phyloP scores from a whole-genome alignment of 2,113 vertebrate species.

The Cottus gobio region DNA sequence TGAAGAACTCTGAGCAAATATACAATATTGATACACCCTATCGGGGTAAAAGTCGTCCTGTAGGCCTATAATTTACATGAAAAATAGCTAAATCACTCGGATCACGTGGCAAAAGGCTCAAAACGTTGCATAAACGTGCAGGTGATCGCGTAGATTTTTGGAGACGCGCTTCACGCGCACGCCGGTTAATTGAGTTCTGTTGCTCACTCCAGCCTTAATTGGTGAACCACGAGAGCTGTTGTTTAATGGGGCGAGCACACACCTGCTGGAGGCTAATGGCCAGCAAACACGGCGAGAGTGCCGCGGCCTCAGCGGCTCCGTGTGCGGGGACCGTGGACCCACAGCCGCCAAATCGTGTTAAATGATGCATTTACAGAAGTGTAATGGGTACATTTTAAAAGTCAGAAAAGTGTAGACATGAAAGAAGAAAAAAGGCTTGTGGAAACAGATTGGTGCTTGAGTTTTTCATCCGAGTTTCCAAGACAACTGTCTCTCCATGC shows the following conservation, averaged over 20 bases:
- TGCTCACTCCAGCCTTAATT: slow-evolving; percentile 91
- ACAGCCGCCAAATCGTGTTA: slow-evolving; percentile 83
- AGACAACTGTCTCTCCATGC: slow-evolving; percentile 83
- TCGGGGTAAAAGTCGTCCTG: slow-evolving; percentile 32
- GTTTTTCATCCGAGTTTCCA: slow-evolving; percentile 86
- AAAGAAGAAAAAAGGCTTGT: not conserved
- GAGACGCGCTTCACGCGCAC: slow-evolving; percentile 68
- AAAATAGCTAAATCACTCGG: not conserved
- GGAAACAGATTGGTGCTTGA: slow-evolving; percentile 82
- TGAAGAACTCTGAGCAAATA: slow-evolving; percentile 78
- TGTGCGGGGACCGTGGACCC: slow-evolving; percentile 50
- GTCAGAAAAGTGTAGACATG: slow-evolving; percentile 18
- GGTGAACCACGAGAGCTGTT: slow-evolving; percentile 89
- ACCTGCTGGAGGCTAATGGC: slow-evolving; percentile 88
- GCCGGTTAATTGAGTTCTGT: slow-evolving; percentile 91
- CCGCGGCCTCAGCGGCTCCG: slow-evolving; percentile 35
- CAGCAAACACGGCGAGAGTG: slow-evolving; percentile 82
- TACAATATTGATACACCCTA: slow-evolving; percentile 30
- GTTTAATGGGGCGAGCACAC: slow-evolving; percentile 92
- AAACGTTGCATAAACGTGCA: slow-evolving; percentile 6
- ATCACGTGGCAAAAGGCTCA: not conserved
- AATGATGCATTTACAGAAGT: slow-evolving; percentile 83
- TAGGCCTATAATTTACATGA: not conserved
- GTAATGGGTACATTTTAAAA: slow-evolving; percentile 69
- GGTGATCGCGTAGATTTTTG: not conserved